Conservation (phyloP, 2,113 vertebrate genomes). For the Chinchilla lanigera region DNA sequence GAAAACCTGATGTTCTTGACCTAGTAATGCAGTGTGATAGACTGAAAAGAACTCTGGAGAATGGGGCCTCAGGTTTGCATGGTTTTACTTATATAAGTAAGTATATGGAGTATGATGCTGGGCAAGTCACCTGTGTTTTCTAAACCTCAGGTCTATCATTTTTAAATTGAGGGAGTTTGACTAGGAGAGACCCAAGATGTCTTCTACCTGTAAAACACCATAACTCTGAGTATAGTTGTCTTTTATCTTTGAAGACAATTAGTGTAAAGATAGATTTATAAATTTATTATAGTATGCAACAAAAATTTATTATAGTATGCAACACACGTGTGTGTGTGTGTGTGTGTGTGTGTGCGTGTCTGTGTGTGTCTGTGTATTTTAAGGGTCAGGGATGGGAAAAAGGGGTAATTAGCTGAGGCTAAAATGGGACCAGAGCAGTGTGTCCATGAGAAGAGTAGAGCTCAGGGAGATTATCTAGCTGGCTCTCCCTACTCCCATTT, state of each 20-base stretch:
- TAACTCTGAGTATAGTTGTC: neutral
- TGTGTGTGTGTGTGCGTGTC: neutral
- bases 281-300: neutral
- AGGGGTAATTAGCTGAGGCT: neutral
- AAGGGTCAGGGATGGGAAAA: neutral
- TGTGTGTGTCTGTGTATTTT: neutral
- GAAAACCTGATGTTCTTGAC: neutral
- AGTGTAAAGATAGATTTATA: neutral
- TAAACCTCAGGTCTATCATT: neutral
- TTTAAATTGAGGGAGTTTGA: neutral
- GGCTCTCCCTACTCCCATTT: neutral
- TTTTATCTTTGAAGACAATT: slow-evolving; percentile 1
- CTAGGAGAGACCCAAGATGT: neutral
- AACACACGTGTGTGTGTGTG: neutral
- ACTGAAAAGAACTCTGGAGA: neutral
- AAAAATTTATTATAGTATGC: neutral
- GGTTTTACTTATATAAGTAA: no score
- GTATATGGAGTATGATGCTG: neutral
- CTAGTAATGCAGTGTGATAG: neutral
- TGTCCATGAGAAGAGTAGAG: neutral
- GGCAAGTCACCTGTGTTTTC: slow-evolving; percentile 2
- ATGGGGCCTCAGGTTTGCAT: neutral
- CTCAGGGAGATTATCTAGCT: neutral
- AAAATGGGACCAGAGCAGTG: neutral
- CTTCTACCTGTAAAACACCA: neutral